Base-by-base conservation (phyloP, 2,113 vertebrate species). In the Conger conger region DNA sequence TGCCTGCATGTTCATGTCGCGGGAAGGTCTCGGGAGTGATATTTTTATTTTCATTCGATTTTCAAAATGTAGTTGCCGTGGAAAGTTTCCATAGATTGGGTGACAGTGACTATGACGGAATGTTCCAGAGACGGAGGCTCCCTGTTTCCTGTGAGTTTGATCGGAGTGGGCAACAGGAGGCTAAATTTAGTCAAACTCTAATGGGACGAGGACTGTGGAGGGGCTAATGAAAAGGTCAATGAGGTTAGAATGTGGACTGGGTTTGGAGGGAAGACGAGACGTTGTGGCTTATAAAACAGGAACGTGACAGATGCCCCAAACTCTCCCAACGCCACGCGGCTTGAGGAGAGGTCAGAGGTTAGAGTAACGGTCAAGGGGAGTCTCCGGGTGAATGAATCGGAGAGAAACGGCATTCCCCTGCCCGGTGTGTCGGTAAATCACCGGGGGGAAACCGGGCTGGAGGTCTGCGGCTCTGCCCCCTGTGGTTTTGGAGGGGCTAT, bases 281-380 rank as follows among this genome's bases (percentile, higher is more conserved):
- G 83, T 86, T 94, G 92, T 94, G 94, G 95, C 95, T 94, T 95
- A 94, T 94, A 92, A 93, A 83, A 91, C 93, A 93, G 92, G 89
- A 92, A 91, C 88, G 93, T 94, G 95, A 95, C 90, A 87, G 92
- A 94, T 91, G 92, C 90, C 30, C 80, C 92, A 90, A 92, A 90
- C 92, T 89, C 91, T 93, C 92, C 92, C 92, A 92, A 90, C 81
- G 42, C 92, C 92, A 92, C 87, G 87, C 86, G 90, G 92, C 89
- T 27, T 88, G 0, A 87, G 83, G 83, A 89, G 86, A 89, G 82
- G 86, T 87, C 81, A 93, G 91, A 92, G 82, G 86, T 87, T 83
- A 93, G 91, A 92, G 89, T 76, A 90, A 91, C 86, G 84, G 88
- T 88, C 83, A 83, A 40, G 42, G 57, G 90, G 89, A 86, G 85